These are phyloP conservation scores for Apis laboriosa DNA, from an alignment of 1,140 invertebrate species.

Conservation along the genomic window DNA sequence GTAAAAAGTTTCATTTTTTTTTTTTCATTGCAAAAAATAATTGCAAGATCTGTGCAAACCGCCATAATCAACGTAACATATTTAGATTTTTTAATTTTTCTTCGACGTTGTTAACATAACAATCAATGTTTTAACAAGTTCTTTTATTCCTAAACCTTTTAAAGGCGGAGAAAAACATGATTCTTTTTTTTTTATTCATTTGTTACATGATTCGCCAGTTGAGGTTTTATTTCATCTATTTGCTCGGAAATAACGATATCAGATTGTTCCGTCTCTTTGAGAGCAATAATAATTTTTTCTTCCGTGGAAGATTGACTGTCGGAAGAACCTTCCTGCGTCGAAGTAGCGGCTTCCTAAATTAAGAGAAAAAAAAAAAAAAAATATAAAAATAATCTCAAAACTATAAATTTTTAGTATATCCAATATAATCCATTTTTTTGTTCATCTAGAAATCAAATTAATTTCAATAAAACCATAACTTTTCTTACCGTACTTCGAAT, in stretches of 20 bases:
- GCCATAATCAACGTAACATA: constrained; percentile 30
- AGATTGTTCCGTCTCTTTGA: constrained; percentile 78
- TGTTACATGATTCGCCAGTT: constrained; percentile 73
- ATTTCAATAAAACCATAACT: neutral
- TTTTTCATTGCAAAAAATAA: constrained; percentile 17
- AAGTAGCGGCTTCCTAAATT: constrained; percentile 83
- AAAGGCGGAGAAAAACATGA: neutral
- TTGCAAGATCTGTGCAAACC: constrained; percentile 20
- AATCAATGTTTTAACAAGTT: constrained; percentile 12
- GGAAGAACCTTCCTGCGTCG: constrained; percentile 83
- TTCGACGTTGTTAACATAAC: constrained; percentile 6
- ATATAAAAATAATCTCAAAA: no score
- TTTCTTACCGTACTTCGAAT: constrained; percentile 84
- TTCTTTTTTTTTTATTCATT: constrained; percentile 71
- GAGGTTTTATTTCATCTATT: constrained; percentile 72
- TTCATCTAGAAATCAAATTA: neutral
- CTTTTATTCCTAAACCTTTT: constrained; percentile 14
- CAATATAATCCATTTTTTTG: neutral
- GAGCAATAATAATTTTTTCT: constrained; percentile 86
- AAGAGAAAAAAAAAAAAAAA: neutral
- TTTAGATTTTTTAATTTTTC: constrained; percentile 8
- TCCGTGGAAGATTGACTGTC: constrained; percentile 84
- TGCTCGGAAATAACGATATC: constrained; percentile 73
- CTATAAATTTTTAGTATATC: neutral
- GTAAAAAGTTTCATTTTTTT: constrained; percentile 43